Conservation (phyloP, 2,888 invertebrate genomes). For the Parthenolecanium corni region DNA sequence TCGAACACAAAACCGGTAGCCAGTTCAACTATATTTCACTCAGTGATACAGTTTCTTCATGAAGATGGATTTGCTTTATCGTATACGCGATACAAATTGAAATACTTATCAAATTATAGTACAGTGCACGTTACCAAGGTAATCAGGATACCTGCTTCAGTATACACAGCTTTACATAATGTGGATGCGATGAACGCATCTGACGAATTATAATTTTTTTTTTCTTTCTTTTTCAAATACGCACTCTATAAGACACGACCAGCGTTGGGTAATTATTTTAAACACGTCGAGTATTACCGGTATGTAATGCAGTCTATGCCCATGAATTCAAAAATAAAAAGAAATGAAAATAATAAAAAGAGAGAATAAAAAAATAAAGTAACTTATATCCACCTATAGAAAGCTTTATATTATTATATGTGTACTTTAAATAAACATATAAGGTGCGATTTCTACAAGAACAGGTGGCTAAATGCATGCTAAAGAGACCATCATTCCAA, state of each 20-base stretch:
- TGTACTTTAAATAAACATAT: too few species aligned
- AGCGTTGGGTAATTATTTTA: constrained; percentile 11
- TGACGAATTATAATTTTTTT: constrained; percentile 6
- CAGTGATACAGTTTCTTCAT: background rate
- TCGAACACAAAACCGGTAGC: constrained; percentile 8
- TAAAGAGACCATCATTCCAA: too few species aligned
- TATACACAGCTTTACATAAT: constrained; percentile 11
- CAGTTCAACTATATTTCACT: background rate
- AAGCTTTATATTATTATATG: too few species aligned
- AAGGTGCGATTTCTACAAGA: too few species aligned
- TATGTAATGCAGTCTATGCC: background rate
- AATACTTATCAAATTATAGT: constrained; percentile 2
- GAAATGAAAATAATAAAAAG: too few species aligned
- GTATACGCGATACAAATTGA: too few species aligned
- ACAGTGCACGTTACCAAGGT: constrained; percentile 10
- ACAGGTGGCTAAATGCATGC: too few species aligned
- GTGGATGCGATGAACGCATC: background rate
- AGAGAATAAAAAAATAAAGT: too few species aligned
- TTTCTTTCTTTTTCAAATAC: background rate
- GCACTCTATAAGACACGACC: background rate
- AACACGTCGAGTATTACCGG: constrained; percentile 7
- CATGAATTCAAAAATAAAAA: background rate
- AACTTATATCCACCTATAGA: too few species aligned
- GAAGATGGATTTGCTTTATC: background rate
- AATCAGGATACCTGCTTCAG: constrained; percentile 5